Conservation (phyloP, 2,888 invertebrate genomes). For the Polydrusus cervinus region DNA sequence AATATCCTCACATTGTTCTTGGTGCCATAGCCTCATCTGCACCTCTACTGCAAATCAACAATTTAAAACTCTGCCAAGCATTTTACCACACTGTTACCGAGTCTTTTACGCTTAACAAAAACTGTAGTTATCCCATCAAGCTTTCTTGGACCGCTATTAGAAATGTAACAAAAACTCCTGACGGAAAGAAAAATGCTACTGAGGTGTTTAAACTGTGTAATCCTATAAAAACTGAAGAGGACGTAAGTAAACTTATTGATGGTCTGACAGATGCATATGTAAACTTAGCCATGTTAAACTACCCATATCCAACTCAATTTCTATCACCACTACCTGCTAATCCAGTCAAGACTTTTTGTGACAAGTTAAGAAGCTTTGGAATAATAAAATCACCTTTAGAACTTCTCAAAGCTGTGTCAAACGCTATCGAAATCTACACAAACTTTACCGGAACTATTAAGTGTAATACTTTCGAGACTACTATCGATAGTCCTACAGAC, state of each 20-base stretch:
- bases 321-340: slow-evolving; percentile 87
- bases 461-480: slow-evolving; percentile 80
- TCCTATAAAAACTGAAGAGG: slow-evolving; percentile 74
- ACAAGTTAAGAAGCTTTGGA: slow-evolving; percentile 66
- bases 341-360: slow-evolving; percentile 83
- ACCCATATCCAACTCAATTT: slow-evolving; percentile 92
- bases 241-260: slow-evolving; percentile 76
- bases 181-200: slow-evolving; percentile 76
- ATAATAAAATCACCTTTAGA: slow-evolving; percentile 70
- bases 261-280: slow-evolving; percentile 84
- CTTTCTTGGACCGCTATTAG: slow-evolving; percentile 86
- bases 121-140: slow-evolving; percentile 82
- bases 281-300: slow-evolving; percentile 94
- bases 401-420: slow-evolving; percentile 78
- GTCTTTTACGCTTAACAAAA: slow-evolving; percentile 76
- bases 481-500: slow-evolving; percentile 77
- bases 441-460: slow-evolving; percentile 84
- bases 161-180: slow-evolving; percentile 69
- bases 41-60: slow-evolving; percentile 90
- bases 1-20: slow-evolving; percentile 91
- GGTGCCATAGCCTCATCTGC: slow-evolving; percentile 96
- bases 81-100: slow-evolving; percentile 86
- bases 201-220: slow-evolving; percentile 86
- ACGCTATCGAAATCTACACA: slow-evolving; percentile 83
- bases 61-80: slow-evolving; percentile 83